Evolutionary conservation across 2,888 invertebrate genomes (phyloP), one percentile per base, ranked within the genome.

Genomic region (Acanthosoma haemorrhoidale): DNA sequence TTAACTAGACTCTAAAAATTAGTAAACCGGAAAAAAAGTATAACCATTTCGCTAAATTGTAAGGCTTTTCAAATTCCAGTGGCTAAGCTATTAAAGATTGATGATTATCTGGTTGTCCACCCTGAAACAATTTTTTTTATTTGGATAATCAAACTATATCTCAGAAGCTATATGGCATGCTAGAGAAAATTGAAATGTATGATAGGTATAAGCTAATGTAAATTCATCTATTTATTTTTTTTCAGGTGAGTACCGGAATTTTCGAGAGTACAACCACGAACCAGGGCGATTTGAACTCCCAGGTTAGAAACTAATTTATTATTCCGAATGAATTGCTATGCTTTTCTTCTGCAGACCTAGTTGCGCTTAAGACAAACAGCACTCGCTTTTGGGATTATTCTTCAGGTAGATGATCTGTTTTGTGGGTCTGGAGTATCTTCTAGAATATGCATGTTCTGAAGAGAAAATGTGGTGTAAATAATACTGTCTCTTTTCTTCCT

Each of bases 241-340:
- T 64, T 29, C 41, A 67, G 67, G 57, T 67, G 67, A 67, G 67
- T 67, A 67, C 51, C 36, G 51, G 67, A 67, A 29, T 38, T 67
- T 67, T 43, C 51, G 34, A 31, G 67, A 67, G 31, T 67, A 67
- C 57, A 67, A 67, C 67, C 67, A 67, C 57, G 34, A 67, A 57
- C 51, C 57, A 32, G 43, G 57, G 15, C 57, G 67, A 34, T 67
- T 67, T 43, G 43, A 25, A 1, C 15, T 21, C 31, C 67, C 36
- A 67, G 67, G 67, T 67, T 67, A 67, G 67, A 67, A 3, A 3
- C 3, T n/a, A 51, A 51, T 51, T 51, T 25, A 43, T 43, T 51
- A 51, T 51, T 51, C 51, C 13, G n/a, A 51, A n/a, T n/a, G n/a
- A n/a, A 51, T 25, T 25, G 13, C 51, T n/a, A n/a, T n/a, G n/a